Evolutionary conservation across 2,888 invertebrate genomes (phyloP).

Genomic region (Diaphora mendica): DNA sequence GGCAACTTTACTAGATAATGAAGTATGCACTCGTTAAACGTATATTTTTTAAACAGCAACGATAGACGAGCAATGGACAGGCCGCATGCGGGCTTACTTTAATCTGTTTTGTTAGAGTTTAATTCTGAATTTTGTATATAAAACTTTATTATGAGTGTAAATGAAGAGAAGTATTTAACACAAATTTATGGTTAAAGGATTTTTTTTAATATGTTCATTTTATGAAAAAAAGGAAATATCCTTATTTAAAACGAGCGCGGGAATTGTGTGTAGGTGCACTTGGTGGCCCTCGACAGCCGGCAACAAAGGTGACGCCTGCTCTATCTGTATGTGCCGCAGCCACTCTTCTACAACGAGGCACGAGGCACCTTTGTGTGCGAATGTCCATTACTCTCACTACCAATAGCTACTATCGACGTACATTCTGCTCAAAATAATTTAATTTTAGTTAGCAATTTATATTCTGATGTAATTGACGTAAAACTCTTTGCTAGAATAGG

Average conservation of each 20-base stretch:
- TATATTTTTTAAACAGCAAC: conserved; percentile 20
- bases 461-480: not conserved
- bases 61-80: conserved; percentile 8
- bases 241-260: conserved; percentile 51
- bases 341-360: conserved; percentile 56
- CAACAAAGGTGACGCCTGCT: conserved; percentile 73
- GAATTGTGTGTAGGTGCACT: conserved; percentile 53
- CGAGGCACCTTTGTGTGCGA: conserved; percentile 65
- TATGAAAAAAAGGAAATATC: conserved; percentile 39
- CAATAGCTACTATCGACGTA: conserved; percentile 37
- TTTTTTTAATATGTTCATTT: conserved; percentile 11
- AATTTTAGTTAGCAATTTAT: not conserved
- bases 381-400: conserved; percentile 60
- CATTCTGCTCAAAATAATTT: conserved; percentile 21
- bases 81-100: conserved; percentile 5
- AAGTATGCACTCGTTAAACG: conserved; percentile 41
- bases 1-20: conserved; percentile 50
- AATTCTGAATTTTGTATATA: conserved; percentile 7
- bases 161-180: not conserved
- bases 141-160: conserved; percentile 16
- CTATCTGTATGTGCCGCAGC: conserved; percentile 66
- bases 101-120: conserved; percentile 20
- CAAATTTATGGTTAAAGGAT: not conserved
- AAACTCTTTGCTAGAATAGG: not conserved
- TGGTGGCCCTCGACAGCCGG: conserved; percentile 52